These are phyloP conservation scores for Bradypodion ventrale DNA, from an alignment of 2,797 vertebrate species.

Conservation along the genomic window DNA sequence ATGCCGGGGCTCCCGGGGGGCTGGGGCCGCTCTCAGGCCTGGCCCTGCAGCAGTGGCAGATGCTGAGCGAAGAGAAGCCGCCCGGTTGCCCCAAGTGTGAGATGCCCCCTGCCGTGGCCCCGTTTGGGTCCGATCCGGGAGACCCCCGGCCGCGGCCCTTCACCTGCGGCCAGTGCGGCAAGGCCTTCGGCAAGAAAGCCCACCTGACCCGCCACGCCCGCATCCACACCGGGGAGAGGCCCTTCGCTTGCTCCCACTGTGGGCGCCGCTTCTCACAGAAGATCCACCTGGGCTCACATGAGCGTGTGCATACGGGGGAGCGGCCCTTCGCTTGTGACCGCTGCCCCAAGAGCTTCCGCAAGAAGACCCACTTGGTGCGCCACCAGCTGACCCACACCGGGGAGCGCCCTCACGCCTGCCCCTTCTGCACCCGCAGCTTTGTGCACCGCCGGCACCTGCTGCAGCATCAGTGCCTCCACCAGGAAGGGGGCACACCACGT, in stretches of 20 bases:
- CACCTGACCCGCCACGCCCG: constrained; percentile 75
- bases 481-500: not conserved
- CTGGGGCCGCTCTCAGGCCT: constrained; percentile 29
- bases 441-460: constrained; percentile 75
- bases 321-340: constrained; percentile 72
- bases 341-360: constrained; percentile 74
- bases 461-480: constrained; percentile 72
- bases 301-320: constrained; percentile 75
- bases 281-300: constrained; percentile 75
- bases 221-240: constrained; percentile 74
- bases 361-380: constrained; percentile 74
- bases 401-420: constrained; percentile 71
- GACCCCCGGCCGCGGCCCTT: constrained; percentile 58
- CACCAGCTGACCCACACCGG: constrained; percentile 77
- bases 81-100: constrained; percentile 50
- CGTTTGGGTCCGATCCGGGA: accelerated
- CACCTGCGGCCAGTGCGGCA: constrained; percentile 69
- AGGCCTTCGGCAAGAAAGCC: constrained; percentile 75
- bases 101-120: not conserved
- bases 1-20: accelerated
- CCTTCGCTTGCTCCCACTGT: constrained; percentile 70
- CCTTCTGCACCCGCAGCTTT: constrained; percentile 67
- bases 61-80: constrained; percentile 46
- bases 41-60: constrained; percentile 46
- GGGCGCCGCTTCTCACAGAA: constrained; percentile 76